These are phyloP conservation scores for Drosophila yooni DNA, from an alignment of 2,888 invertebrate species.

Conservation along the genomic window DNA sequence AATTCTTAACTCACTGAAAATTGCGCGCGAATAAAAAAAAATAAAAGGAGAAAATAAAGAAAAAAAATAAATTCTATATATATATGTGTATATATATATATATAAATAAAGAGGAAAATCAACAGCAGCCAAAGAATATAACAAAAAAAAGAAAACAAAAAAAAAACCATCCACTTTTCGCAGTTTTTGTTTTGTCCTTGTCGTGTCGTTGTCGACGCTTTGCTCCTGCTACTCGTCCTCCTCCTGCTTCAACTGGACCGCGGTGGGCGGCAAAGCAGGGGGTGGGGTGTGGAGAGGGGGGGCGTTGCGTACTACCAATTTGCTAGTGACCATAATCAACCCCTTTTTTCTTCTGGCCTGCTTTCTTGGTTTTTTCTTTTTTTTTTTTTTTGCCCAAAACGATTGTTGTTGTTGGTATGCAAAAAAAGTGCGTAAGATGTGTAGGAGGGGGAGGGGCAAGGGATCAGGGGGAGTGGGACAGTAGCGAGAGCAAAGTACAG, in stretches of 20 bases:
- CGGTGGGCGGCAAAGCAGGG: conserved; percentile 1
- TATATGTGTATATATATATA: conserved; percentile 20
- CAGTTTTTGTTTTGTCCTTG: conserved; percentile 69
- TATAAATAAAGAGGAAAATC: conserved; percentile 56
- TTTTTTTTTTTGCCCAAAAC: conserved; percentile 13
- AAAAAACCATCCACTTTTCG: conserved; percentile 72
- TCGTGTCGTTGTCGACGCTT: conserved; percentile 55
- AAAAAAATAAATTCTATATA: conserved; percentile 38
- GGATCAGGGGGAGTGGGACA: neutral
- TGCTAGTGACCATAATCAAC: conserved; percentile 79
- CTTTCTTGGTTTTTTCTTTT: conserved; percentile 38
- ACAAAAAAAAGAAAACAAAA: conserved; percentile 27
- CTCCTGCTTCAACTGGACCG: conserved; percentile 10
- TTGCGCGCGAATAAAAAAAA: conserved; percentile 67
- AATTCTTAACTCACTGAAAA: conserved; percentile 63
- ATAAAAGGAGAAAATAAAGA: conserved; percentile 16
- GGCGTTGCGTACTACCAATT: conserved; percentile 68
- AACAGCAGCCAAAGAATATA: conserved; percentile 51
- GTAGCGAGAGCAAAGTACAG: conserved; percentile 40
- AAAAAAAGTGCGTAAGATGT: conserved; percentile 67
- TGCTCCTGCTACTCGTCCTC: conserved; percentile 31
- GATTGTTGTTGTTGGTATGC: conserved; percentile 57
- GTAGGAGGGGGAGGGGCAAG: neutral
- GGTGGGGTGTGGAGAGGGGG: neutral
- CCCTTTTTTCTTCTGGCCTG: conserved; percentile 60